Base-by-base conservation (phyloP, 2,113 vertebrate genomes). In the Fulica atra region DNA sequence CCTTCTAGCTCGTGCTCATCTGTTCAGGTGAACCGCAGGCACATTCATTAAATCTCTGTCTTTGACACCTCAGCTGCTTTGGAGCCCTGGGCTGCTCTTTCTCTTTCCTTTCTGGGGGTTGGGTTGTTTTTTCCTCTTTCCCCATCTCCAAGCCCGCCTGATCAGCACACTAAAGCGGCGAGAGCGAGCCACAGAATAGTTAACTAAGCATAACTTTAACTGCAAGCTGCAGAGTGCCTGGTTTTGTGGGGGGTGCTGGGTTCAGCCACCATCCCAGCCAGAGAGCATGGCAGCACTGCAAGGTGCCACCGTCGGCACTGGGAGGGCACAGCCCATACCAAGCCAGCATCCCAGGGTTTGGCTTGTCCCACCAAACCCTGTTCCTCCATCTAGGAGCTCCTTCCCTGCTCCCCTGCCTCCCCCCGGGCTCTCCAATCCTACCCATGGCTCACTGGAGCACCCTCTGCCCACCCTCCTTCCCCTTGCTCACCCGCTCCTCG, bases 11-110 rank as follows among this genome's bases (percentile, higher is more conserved):
- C 3, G 51, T 95, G 96, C 96, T 97, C 97, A 97, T 97, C 97
- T 97, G 97, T 97, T 97, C 97, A 97, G 97, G 97, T 97, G 95
- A 96, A 96, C 96, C 94, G 74, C 96, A 96, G 97, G 97, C 96
- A 80, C 94, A 97, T 96, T 97, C 97, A 97, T 97, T 97, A 97
- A 97, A 96, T 97, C 97, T 97, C 95, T 95, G 96, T 97, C 97
- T 97, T 96, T 97, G 97, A 97, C 97, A 97, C 96, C 97, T 97
- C 97, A 96, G 97, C 97, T 97, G 97, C 89, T 97, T 96, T 94
- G 92, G 79, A 91, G 97, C 97, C 96, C 92, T 95, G 95, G 96
- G 96, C 97, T 95, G 84, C 94, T 95, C 95, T 91, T 91, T 95
- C 92, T 95, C 96, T 94, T 95, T 81, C 88, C 87, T 92, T 93